Percentiles rank a stretch among this genome's conserved stretches.
Conservation (phyloP, 2,888 invertebrate species). For the Eremobia ochroleuca region DNA sequence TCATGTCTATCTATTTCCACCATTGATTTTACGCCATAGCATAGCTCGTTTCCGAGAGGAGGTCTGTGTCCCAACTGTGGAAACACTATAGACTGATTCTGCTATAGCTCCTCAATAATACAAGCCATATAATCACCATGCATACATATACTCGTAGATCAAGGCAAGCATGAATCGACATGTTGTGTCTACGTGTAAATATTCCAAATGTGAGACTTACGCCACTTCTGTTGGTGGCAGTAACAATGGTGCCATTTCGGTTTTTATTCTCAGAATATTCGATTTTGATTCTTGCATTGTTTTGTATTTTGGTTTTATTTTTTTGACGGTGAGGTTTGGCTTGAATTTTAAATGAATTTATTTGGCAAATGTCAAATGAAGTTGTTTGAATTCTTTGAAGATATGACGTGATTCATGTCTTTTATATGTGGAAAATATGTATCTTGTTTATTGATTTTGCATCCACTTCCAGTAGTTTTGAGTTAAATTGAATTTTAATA, state of each 20-base stretch:
- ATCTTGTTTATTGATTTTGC: conserved; percentile 7
- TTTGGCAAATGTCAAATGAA: conserved; percentile 21
- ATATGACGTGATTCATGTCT: conserved; percentile 1
- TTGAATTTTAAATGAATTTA: conserved; percentile 20
- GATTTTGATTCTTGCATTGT: conserved; percentile 4
- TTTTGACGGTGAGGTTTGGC: not conserved
- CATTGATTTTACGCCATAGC: no score
- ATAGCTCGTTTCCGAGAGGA: no score
- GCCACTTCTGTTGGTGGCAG: not conserved
- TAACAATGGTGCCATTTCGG: conserved; percentile 54
- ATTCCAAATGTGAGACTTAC: conserved; percentile 61
- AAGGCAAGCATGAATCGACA: conserved; percentile 66
- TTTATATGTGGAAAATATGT: conserved; percentile 5
- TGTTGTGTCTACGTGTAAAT: conserved; percentile 72
- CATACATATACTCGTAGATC: conserved; percentile 53
- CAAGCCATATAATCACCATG: conserved; percentile 36
- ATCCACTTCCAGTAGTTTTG: not conserved
- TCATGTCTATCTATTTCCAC: no score
- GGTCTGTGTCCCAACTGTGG: no score
- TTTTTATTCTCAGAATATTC: conserved; percentile 54
- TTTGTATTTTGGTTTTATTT: conserved; percentile 29
- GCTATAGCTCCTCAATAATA: conserved; percentile 2
- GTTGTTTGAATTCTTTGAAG: conserved; percentile 16
- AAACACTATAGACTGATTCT: no score
- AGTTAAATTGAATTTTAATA: not conserved